Evolutionary conservation across 2,113 vertebrate genomes (phyloP).

Genomic region (Neolamprologus caudopunctatus): DNA sequence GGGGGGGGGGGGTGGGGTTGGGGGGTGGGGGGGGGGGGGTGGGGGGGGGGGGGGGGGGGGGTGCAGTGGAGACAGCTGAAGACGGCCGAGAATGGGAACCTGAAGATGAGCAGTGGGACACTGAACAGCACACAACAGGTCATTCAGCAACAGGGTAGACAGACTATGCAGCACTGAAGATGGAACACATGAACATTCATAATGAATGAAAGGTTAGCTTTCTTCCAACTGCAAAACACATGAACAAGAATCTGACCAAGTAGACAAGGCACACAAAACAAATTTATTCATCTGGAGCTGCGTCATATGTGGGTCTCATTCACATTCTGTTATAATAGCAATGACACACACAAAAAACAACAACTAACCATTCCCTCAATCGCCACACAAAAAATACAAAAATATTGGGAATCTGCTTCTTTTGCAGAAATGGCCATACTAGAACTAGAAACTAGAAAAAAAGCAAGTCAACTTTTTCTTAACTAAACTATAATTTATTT

Average conservation of each 20-base stretch:
- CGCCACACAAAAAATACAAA: neutral
- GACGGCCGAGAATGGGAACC: neutral
- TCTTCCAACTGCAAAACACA: neutral
- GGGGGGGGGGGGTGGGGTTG: too few species aligned
- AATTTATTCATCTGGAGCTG: neutral
- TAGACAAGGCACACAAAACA: neutral
- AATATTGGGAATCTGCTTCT: neutral
- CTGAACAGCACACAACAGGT: constrained; percentile 17
- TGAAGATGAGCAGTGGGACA: neutral
- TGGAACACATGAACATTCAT: constrained; percentile 25
- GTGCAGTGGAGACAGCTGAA: neutral
- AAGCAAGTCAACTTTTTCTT: neutral
- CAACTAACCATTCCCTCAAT: neutral
- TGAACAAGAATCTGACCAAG: neutral
- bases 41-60: neutral
- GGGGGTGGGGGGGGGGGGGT: accelerated
- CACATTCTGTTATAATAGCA: neutral
- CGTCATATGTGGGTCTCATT: neutral
- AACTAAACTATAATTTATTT: neutral
- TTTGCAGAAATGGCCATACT: neutral
- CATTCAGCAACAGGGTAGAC: constrained; percentile 25
- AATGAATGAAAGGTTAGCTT: neutral
- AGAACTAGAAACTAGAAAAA: neutral
- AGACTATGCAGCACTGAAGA: constrained; percentile 36
- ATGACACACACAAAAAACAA: neutral